Conservation (phyloP, 2,113 vertebrate species). For the Ancistrus triradiatus region DNA sequence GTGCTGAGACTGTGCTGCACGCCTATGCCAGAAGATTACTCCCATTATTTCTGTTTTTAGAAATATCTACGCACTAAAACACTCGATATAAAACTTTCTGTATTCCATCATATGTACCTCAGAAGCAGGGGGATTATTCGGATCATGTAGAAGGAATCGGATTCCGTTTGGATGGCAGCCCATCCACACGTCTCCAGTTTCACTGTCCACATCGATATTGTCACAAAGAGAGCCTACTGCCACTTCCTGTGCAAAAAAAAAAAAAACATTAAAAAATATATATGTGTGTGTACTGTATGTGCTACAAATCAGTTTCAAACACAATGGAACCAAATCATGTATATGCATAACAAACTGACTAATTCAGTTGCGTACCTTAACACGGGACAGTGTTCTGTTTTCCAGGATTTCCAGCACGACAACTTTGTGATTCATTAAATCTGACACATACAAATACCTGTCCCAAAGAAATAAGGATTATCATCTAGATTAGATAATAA, state of each 20-base stretch:
- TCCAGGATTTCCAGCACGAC: conserved; percentile 75
- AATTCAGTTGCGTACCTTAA: conserved; percentile 76
- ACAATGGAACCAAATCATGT: too few species aligned
- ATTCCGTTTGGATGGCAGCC: conserved; percentile 80
- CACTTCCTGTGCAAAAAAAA: conserved; percentile 60
- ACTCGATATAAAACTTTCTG: too few species aligned
- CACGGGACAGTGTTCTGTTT: conserved; percentile 66
- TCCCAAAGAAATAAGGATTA: background rate
- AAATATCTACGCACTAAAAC: too few species aligned
- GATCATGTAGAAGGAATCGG: conserved; percentile 63
- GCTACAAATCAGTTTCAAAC: too few species aligned
- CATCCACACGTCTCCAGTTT: conserved; percentile 81
- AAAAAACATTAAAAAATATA: too few species aligned
- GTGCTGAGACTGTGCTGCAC: too few species aligned
- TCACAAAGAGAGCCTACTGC: conserved; percentile 74
- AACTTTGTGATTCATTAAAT: conserved; percentile 64
- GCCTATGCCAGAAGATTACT: too few species aligned
- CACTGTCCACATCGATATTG: conserved; percentile 79
- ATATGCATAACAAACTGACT: background rate
- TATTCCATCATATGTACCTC: conserved; percentile 73
- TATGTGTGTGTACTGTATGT: too few species aligned
- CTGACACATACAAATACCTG: conserved; percentile 82
- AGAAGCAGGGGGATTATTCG: conserved; percentile 77
- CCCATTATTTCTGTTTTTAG: background rate
- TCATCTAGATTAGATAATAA: too few species aligned